phyloP scores from a whole-genome alignment of 2,113 vertebrate species.

The Nannospalax galili region DNA sequence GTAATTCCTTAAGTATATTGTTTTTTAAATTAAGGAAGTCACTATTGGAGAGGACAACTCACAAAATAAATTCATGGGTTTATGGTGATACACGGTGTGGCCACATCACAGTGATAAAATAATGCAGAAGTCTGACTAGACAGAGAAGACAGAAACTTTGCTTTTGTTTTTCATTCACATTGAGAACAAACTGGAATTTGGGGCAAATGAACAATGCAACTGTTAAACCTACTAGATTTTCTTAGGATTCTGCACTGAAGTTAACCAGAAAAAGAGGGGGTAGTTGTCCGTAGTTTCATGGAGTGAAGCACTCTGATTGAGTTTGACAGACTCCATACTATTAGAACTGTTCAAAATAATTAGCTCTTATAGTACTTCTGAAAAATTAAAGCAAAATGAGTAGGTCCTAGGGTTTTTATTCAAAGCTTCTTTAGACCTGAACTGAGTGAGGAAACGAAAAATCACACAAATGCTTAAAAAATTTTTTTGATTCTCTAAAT shows the following conservation, averaged over 20 bases:
- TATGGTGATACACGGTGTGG: background rate
- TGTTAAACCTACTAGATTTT: background rate
- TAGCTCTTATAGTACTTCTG: background rate
- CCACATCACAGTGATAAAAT: background rate
- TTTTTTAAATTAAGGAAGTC: background rate
- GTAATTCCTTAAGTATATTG: background rate
- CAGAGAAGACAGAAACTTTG: background rate
- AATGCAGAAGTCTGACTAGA: background rate
- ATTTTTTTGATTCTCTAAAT: slow-evolving; percentile 65
- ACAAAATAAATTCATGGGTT: background rate
- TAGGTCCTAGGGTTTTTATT: slow-evolving; percentile 10
- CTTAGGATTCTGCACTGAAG: background rate
- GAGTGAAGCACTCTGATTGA: background rate
- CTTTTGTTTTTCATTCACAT: background rate
- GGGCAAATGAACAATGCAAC: background rate
- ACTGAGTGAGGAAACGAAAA: slow-evolving; percentile 64
- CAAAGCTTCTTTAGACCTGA: slow-evolving; percentile 60
- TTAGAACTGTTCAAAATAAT: background rate
- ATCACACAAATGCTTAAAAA: slow-evolving; percentile 58
- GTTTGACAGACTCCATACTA: background rate
- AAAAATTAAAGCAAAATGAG: background rate
- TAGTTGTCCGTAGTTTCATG: background rate
- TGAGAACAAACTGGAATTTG: background rate
- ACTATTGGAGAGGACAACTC: background rate
- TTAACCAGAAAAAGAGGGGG: background rate